A percentile compares a stretch with the other conserved stretches of the same genome.
Conservation (phyloP, 2,113 vertebrate genomes). For the Thunnus thynnus region DNA sequence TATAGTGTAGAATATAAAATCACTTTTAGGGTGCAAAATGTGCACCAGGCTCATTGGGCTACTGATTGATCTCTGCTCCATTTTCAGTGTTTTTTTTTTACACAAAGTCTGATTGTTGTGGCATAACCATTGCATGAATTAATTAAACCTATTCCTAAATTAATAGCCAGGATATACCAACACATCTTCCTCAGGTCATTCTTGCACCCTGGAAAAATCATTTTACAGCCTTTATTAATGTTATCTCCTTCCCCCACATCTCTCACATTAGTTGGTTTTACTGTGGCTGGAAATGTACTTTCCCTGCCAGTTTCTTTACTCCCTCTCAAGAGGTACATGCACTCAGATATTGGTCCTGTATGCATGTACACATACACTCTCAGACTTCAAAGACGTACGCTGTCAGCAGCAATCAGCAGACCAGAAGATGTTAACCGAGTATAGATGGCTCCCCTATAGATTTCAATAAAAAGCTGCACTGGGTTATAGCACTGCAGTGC, state of each 20-base stretch:
- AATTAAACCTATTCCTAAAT: constrained; percentile 14
- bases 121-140: constrained; percentile 19
- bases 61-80: constrained; percentile 22
- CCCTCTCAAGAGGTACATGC: constrained; percentile 22
- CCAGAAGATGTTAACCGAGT: constrained; percentile 24
- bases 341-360: constrained; percentile 17
- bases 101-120: constrained; percentile 30
- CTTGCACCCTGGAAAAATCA: constrained; percentile 17
- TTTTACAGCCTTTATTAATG: constrained; percentile 12
- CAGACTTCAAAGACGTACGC: constrained; percentile 52
- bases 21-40: constrained; percentile 1
- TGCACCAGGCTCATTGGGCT: background rate
- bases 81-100: constrained; percentile 31
- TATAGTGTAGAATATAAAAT: background rate
- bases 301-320: constrained; percentile 27
- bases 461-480: constrained; percentile 20
- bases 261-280: constrained; percentile 30
- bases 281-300: background rate
- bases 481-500: background rate
- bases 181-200: constrained; percentile 1
- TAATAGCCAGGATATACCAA: constrained; percentile 22
- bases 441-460: constrained; percentile 21
- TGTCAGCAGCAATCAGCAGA: constrained; percentile 52
- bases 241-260: constrained; percentile 6
- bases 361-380: constrained; percentile 3